Evolutionary conservation across 64 coral and sea anemone genomes (phyloP).

Genomic region (Pocillopora verrucosa): DNA sequence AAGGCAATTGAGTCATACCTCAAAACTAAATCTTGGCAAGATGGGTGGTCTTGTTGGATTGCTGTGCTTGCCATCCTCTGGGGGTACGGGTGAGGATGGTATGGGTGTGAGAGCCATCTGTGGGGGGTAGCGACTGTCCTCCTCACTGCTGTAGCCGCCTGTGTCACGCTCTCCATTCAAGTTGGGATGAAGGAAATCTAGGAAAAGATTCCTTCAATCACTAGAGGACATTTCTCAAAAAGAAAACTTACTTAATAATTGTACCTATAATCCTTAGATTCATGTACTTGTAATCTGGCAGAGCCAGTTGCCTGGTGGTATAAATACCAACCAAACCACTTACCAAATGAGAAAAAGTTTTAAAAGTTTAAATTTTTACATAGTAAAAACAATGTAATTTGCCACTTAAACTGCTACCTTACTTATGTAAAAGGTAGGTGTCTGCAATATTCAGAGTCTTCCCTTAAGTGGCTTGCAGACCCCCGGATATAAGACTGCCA

Average conservation of each 20-base stretch:
- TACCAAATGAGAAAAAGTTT: too few relatives aligned
- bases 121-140: conserved; percentile 82
- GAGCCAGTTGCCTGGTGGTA: too few relatives aligned
- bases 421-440: too few relatives aligned
- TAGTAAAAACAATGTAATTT: too few relatives aligned
- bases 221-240: not conserved
- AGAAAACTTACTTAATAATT: not conserved
- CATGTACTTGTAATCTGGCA: too few relatives aligned
- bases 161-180: conserved; percentile 52
- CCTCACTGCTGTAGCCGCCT: conserved; percentile 77
- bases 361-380: too few relatives aligned
- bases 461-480: too few relatives aligned
- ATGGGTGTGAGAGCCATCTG: conserved; percentile 92
- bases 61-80: conserved; percentile 39
- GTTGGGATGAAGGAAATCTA: conserved; percentile 17
- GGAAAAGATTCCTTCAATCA: not conserved
- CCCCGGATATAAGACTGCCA: too few relatives aligned
- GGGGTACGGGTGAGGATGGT: conserved; percentile 66
- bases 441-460: too few relatives aligned
- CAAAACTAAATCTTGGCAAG: conserved; percentile 83
- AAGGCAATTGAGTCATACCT: conserved; percentile 21
- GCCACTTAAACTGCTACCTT: too few relatives aligned
- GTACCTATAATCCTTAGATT: too few relatives aligned
- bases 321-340: too few relatives aligned
- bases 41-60: conserved; percentile 39